These are phyloP conservation scores for Drosophila meridiana DNA, from an alignment of 2,888 invertebrate genomes.

Conservation along the genomic window DNA sequence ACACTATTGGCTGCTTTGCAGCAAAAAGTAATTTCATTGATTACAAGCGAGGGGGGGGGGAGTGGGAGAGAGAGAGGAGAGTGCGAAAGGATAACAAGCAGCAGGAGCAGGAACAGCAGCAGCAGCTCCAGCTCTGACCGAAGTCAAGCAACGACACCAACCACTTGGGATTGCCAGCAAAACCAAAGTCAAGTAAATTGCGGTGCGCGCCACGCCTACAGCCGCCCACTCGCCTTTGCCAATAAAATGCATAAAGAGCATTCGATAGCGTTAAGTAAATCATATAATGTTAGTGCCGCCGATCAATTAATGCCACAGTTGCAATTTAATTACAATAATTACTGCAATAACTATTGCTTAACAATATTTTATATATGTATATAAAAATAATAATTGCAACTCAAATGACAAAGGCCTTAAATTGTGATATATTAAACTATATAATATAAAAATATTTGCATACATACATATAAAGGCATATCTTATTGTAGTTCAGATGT, in stretches of 20 bases:
- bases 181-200: slow-evolving; percentile 25
- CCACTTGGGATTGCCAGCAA: slow-evolving; percentile 55
- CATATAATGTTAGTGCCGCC: slow-evolving; percentile 11
- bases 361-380: not conserved
- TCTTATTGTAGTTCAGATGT: not conserved
- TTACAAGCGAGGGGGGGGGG: slow-evolving; percentile 50
- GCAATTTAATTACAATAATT: slow-evolving; percentile 3
- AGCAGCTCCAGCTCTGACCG: not conserved
- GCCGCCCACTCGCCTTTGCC: not conserved
- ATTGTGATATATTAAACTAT: not conserved
- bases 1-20: slow-evolving; percentile 68
- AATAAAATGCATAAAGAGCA: slow-evolving; percentile 37
- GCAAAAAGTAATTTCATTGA: slow-evolving; percentile 79
- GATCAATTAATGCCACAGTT: not conserved
- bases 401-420: not conserved
- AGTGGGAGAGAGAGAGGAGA: slow-evolving; percentile 3
- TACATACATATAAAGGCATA: not conserved
- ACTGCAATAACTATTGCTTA: not conserved
- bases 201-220: slow-evolving; percentile 5
- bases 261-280: slow-evolving; percentile 48
- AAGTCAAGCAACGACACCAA: slow-evolving; percentile 50
- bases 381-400: not conserved
- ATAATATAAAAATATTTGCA: not conserved
- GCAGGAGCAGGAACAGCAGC: not conserved
- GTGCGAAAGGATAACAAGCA: slow-evolving; percentile 59